Conservation (phyloP, 2,797 vertebrate species). For the Bovichtus variegatus region DNA sequence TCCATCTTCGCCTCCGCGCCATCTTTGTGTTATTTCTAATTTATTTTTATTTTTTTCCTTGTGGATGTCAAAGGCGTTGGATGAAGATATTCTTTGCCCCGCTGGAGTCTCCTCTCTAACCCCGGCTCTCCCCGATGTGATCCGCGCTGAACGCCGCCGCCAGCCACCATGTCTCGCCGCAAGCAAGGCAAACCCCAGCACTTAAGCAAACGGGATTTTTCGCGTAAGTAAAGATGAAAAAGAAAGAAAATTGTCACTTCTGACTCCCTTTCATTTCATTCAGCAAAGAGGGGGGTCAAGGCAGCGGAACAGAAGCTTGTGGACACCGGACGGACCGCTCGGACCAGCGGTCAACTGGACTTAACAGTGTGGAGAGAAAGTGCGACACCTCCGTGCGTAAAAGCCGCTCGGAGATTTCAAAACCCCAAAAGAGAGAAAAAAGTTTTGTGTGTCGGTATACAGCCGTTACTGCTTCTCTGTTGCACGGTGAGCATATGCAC, state of each 20-base stretch:
- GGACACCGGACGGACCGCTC: conserved; percentile 82
- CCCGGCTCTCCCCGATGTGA: conserved; percentile 98
- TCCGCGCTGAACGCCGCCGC: conserved; percentile 92
- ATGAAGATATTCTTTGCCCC: conserved; percentile 94
- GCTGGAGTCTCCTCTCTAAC: conserved; percentile 97
- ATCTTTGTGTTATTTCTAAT: conserved; percentile 99
- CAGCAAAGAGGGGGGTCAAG: conserved; percentile 52
- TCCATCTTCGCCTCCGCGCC: conserved; percentile 96
- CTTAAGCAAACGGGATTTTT: conserved; percentile 99
- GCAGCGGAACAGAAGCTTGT: conserved; percentile 39
- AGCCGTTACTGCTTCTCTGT: conserved; percentile 19
- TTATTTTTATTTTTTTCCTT: conserved; percentile 77
- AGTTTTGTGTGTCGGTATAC: conserved; percentile 66
- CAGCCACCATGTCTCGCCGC: conserved; percentile 99
- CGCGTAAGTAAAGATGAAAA: conserved; percentile 93
- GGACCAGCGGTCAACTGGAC: conserved; percentile 85
- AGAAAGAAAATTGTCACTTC: conserved; percentile 51
- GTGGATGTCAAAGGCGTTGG: conserved; percentile 98
- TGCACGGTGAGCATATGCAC: conserved; percentile 45
- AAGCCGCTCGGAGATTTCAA: conserved; percentile 53
- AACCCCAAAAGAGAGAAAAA: conserved; percentile 65
- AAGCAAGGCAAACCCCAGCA: conserved; percentile 99
- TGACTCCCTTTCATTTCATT: conserved; percentile 66
- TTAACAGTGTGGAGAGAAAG: conserved; percentile 74
- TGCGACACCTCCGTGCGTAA: conserved; percentile 75